Base-by-base conservation (phyloP, 2,113 vertebrate genomes). In the Furnarius figulus region DNA sequence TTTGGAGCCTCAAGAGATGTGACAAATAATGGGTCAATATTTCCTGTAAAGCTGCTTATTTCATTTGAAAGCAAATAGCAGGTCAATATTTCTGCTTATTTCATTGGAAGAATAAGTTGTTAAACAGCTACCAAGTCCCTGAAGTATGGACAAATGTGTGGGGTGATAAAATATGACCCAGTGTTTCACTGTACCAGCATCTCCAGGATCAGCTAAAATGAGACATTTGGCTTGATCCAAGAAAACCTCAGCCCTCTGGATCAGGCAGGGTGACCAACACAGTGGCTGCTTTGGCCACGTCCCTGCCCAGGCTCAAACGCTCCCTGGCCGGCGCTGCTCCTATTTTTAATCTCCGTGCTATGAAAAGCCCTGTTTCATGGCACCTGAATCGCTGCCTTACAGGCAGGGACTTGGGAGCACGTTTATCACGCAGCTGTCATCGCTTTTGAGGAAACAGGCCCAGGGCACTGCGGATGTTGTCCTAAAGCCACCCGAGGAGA, bases 391-490 rank as follows among this genome's bases (percentile, higher is more conserved):
- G 55, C 66, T 22, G 53, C 74, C 75, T 19, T 23, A 12, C 78
- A 5, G 65, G 83, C 79, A 35, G 74, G 46, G 30, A 6, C 37
- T 80, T 6, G 10, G 37, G 7, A 66, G 91, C 37, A 1, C 24
- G 11, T 96, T 80, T 14, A 8, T 93, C 93, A 50, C 4, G 1
- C 5, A 3, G 14, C 83, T 88, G 89, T 92, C 91, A 31, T 73
- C 35, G 5, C 74, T 94, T 85, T 89, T 79, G 87, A 75, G 92
- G 89, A 93, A 93, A 71, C 4, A 4, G 20, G 39, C 35, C 47
- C 47, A 1, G 59, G 8, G 33, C 1, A 0, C 27, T 46, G 50
- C 1, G 27, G 81, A 27, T 53, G 70, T 30, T 78, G 87, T 89
- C 89, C 61, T 5, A 5, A 63, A 81, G 89, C 42, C 61, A 42